Base-by-base conservation (phyloP, 1,140 invertebrate species). In the Lepidostoma basale region DNA sequence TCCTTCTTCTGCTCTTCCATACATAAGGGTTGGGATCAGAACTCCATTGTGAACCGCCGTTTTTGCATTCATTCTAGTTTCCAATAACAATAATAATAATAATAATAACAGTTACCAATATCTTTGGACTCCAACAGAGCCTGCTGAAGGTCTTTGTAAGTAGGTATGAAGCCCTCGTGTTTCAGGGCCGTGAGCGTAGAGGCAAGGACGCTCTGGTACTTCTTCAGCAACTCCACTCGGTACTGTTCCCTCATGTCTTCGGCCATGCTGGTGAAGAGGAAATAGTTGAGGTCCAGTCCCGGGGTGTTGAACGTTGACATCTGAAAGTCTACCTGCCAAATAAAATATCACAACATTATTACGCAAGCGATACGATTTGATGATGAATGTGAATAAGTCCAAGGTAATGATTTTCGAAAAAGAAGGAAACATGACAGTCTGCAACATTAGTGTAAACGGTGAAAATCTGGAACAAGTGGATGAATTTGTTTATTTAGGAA, bases 321-420 rank as follows among this genome's bases (percentile, higher is more conserved):
- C 67, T 73, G 67, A 20, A 63, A 73, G 45, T 73, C 71, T 5
- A 73, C 59, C 66, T 68, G 33, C n/a, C n/a, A n/a, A 18, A 68
- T 60, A 56, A 12, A 52, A 28, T 30, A n/a, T 16, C 0, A 59
- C 20, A 56, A 33, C 14, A 56, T 56, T 26, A 56, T 26, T 26
- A 4, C n/a, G n/a, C n/a, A n/a, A n/a, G n/a, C n/a, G n/a, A n/a
- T n/a, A n/a, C n/a, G n/a, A n/a, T n/a, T n/a, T n/a, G n/a, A n/a
- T n/a, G n/a, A n/a, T n/a, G n/a, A n/a, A n/a, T n/a, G n/a, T n/a
- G n/a, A n/a, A n/a, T n/a, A n/a, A n/a, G n/a, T n/a, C n/a, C n/a
- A n/a, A n/a, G n/a, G n/a, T n/a, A n/a, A n/a, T n/a, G n/a, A n/a
- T n/a, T n/a, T n/a, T n/a, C n/a, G n/a, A n/a, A n/a, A n/a, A n/a